These are phyloP conservation scores for Dryas iulia DNA, from an alignment of 1,140 invertebrate species.

Conservation along the genomic window DNA sequence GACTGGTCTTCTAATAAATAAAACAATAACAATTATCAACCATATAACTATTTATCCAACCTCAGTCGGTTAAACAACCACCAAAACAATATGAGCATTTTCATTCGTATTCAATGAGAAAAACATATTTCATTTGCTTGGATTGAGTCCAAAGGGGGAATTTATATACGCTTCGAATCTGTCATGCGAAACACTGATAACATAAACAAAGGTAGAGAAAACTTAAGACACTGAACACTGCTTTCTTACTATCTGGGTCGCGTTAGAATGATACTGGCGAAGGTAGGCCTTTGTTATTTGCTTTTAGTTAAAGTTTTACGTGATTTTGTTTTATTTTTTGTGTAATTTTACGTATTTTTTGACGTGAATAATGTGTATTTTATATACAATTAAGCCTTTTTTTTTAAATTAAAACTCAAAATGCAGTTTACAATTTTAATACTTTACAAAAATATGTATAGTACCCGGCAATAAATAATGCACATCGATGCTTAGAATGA, in stretches of 20 bases:
- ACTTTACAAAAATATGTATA: too few species aligned
- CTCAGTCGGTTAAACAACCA: constrained; percentile 6
- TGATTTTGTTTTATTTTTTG: neutral
- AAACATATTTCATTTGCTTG: constrained; percentile 39
- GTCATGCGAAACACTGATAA: constrained; percentile 45
- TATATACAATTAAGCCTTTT: too few species aligned
- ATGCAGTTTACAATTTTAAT: too few species aligned
- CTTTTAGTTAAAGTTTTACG: constrained; percentile 5
- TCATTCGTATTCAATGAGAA: constrained; percentile 35
- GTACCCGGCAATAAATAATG: too few species aligned
- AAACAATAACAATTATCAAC: neutral
- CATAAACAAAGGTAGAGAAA: constrained; percentile 36
- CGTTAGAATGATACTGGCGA: constrained; percentile 1
- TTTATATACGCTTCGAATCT: constrained; percentile 38
- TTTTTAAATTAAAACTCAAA: too few species aligned
- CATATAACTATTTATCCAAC: neutral
- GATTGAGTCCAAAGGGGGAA: constrained; percentile 38
- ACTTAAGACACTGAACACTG: constrained; percentile 13
- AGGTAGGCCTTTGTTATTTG: neutral
- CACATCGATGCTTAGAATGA: too few species aligned
- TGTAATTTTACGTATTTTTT: neutral
- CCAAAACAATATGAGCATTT: constrained; percentile 27
- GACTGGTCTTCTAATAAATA: neutral
- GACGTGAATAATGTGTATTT: too few species aligned
- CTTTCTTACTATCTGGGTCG: constrained; percentile 15